Evolutionary conservation across 1,140 invertebrate species (phyloP).

Genomic region (Saxidomus purpurata): DNA sequence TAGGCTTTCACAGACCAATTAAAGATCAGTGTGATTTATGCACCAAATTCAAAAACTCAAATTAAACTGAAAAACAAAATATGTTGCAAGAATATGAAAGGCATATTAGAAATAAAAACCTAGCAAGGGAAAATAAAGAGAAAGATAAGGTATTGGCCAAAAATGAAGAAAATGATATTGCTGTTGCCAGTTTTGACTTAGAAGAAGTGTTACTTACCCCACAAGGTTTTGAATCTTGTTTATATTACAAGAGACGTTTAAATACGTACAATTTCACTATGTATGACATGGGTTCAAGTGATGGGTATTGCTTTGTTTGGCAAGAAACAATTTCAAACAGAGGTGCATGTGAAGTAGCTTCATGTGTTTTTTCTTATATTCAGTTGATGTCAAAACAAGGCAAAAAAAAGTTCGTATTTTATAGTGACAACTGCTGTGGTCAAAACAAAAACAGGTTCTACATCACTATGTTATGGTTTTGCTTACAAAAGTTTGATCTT

Average conservation of each 20-base stretch:
- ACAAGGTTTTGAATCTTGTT: background rate
- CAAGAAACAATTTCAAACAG: conserved; percentile 13
- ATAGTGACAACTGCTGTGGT: conserved; percentile 33
- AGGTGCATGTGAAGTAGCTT: conserved; percentile 36
- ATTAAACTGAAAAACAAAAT: background rate
- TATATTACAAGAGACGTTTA: conserved; percentile 46
- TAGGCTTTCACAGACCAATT: conserved; percentile 6
- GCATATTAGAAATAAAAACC: conserved; percentile 32
- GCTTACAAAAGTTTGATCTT: conserved; percentile 34
- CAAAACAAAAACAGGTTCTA: conserved; percentile 55
- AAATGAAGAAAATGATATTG: background rate
- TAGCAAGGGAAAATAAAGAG: conserved; percentile 20
- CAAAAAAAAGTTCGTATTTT: conserved; percentile 16
- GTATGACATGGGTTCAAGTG: conserved; percentile 5
- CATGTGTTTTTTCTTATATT: conserved; percentile 18
- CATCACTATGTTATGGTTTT: conserved; percentile 29
- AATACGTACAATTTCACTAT: conserved; percentile 47
- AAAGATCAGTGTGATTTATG: conserved; percentile 49
- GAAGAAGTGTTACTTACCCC: conserved; percentile 38
- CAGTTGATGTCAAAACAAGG: background rate
- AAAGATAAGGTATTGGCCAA: conserved; percentile 13
- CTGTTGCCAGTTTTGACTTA: conserved; percentile 32
- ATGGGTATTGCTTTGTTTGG: conserved; percentile 19
- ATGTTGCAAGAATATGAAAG: background rate
- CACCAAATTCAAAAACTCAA: background rate